phyloP scores from a whole-genome alignment of 2,888 invertebrate genomes.

The Himalopsyche anomala region DNA sequence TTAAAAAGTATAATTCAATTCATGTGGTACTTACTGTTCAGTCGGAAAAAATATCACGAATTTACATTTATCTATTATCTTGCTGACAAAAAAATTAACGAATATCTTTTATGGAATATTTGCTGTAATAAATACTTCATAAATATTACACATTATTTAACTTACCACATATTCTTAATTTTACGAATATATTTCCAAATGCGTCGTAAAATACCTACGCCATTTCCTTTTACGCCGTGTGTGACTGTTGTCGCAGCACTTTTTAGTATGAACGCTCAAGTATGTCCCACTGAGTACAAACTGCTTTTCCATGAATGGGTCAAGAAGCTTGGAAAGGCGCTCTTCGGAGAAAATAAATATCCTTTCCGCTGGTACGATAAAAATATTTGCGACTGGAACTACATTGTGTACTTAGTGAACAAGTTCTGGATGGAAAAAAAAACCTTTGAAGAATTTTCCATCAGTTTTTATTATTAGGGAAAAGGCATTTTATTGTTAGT shows the following conservation, averaged over 20 bases:
- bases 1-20: too few relatives aligned
- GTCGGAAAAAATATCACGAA: too few relatives aligned
- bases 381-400: slow-evolving; percentile 1
- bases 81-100: too few relatives aligned
- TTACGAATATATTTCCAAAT: too few relatives aligned
- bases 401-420: slow-evolving; percentile 14
- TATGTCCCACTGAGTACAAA: slow-evolving; percentile 12
- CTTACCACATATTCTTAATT: too few relatives aligned
- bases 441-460: slow-evolving; percentile 17
- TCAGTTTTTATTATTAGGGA: neutral
- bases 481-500: slow-evolving; percentile 16
- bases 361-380: slow-evolving; percentile 8
- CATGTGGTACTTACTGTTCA: too few relatives aligned
- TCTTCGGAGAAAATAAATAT: slow-evolving; percentile 39
- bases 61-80: too few relatives aligned
- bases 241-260: neutral
- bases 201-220: too few relatives aligned
- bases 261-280: neutral
- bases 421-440: neutral
- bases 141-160: too few relatives aligned
- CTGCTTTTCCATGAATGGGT: slow-evolving; percentile 43
- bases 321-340: slow-evolving; percentile 39
- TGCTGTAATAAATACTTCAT: too few relatives aligned
- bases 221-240: neutral
- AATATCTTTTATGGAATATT: too few relatives aligned